Evolutionary conservation across 2,888 invertebrate species (phyloP).

Genomic region (Conops quadrifasciatus): DNA sequence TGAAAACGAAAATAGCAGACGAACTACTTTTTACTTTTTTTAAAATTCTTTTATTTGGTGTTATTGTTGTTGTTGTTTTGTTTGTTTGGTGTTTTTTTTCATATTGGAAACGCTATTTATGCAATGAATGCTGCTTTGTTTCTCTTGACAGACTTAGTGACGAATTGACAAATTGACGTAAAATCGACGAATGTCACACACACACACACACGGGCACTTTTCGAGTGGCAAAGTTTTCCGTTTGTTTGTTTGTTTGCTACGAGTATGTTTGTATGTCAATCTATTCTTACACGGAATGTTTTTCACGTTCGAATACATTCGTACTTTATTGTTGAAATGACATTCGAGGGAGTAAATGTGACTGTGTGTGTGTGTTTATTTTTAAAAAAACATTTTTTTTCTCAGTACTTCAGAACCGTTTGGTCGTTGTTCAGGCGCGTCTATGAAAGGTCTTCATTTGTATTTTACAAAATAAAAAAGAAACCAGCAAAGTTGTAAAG

Average conservation of each 20-base stretch:
- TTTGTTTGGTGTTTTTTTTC: conserved; percentile 2
- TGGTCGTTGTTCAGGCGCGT: no score
- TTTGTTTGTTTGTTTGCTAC: neutral
- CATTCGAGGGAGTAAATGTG: neutral
- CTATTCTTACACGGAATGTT: conserved; percentile 5
- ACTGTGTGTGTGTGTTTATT: neutral
- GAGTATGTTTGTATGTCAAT: neutral
- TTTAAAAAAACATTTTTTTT: no score
- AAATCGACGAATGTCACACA: conserved; percentile 18
- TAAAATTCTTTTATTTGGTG: neutral
- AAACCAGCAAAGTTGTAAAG: no score
- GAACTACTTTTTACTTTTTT: neutral
- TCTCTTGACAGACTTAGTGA: conserved; percentile 5
- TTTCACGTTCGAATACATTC: neutral
- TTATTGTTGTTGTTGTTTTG: neutral
- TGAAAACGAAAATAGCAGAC: neutral
- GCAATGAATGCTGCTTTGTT: no score
- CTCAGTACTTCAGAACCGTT: no score
- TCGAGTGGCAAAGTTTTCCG: neutral
- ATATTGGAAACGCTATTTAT: neutral
- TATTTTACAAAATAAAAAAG: no score
- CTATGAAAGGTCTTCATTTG: no score
- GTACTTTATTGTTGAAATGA: neutral
- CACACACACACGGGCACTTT: conserved; percentile 2
- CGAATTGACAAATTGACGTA: conserved; percentile 28